Evolutionary conservation across 2,797 vertebrate genomes (phyloP), one percentile per base, ranked within the genome.

Genomic region (Melanotaenia parkinsoni): DNA sequence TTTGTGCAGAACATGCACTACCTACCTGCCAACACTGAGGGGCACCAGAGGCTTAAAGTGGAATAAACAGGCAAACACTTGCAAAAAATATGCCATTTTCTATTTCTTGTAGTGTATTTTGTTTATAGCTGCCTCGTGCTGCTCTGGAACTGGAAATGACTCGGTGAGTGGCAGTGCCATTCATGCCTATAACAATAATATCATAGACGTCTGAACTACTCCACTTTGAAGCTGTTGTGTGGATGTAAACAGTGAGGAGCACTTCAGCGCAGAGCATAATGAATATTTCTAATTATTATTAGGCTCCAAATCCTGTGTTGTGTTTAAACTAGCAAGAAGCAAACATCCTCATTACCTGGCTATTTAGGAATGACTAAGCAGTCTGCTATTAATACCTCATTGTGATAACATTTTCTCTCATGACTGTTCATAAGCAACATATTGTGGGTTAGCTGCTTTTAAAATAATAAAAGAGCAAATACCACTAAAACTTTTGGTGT

Each of bases 31-130:
- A 32, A 1, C 72, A 35, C 3, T 74, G 67, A 91, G 62, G 58
- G 91, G 85, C 65, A 64, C 40, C 38, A 88, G 68, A 82, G 63
- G 9, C 28, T 85, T 26, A 62, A 18, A 72, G 22, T 63, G 12
- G 11, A 76, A n/a, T 53, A 5, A 45, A 9, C 10, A 8, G 8
- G n/a, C 8, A 12, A 20, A 47, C 12, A 53, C 3, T 22, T 1
- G 3, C 64, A 57, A 59, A 64, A 30, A 54, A 9, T 8, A 9
- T 63, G 5, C 10, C 24, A 30, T 10, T 22, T 47, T 4, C 12
- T 37, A n/a, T 28, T 9, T 30, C 37, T 54, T 6, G 22, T 30
- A 11, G 4, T 58, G 37, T 32, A 8, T 51, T 68, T 37, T 37
- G 20, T 60, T 12, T 70, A 61, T 4, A 5, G 58, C 33, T 26